phyloP scores from a whole-genome alignment of 2,113 vertebrate species.

The Noturus placidus region DNA sequence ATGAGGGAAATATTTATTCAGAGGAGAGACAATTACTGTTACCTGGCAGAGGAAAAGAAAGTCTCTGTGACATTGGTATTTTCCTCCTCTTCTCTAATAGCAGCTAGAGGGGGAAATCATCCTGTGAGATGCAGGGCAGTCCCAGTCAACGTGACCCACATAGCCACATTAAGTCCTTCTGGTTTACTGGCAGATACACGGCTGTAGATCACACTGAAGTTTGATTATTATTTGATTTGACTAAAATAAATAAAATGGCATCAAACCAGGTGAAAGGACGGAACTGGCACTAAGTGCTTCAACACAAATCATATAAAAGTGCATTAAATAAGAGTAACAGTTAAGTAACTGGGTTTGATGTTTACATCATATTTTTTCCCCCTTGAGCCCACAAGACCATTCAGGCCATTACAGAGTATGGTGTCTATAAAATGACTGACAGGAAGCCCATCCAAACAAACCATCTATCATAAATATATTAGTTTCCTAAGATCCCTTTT shows the following conservation, averaged over 20 bases:
- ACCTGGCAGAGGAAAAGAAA: background rate
- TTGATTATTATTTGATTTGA: background rate
- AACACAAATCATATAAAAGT: background rate
- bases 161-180: background rate
- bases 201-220: background rate
- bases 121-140: background rate
- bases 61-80: background rate
- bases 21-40: background rate
- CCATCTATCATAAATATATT: background rate
- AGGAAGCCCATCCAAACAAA: background rate
- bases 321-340: background rate
- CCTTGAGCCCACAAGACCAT: background rate
- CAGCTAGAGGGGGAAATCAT: background rate
- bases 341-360: background rate
- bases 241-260: background rate
- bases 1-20: slow-evolving; percentile 15
- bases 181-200: background rate
- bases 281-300: background rate
- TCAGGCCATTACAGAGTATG: background rate
- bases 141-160: background rate
- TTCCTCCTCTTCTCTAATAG: background rate
- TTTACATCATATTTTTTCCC: background rate
- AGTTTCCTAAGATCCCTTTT: background rate
- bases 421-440: background rate
- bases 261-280: background rate